Evolutionary conservation across 2,888 invertebrate genomes (phyloP).

Genomic region (Calameuta filiformis): DNA sequence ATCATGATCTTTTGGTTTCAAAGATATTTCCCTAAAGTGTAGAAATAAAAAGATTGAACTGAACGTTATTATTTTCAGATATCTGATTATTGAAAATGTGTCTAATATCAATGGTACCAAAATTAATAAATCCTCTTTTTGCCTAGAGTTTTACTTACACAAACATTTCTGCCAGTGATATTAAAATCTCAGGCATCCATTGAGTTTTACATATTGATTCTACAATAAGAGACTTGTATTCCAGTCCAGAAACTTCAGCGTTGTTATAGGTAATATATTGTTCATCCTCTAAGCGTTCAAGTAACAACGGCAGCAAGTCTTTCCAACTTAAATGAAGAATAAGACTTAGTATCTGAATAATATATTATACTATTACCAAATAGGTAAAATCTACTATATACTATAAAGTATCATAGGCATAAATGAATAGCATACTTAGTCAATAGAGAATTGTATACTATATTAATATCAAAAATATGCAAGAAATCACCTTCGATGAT

Average conservation of each 20-base stretch:
- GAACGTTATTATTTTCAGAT: background rate
- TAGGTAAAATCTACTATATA: background rate
- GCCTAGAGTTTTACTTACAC: conserved; percentile 65
- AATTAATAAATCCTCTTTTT: background rate
- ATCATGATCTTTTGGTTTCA: conserved; percentile 71
- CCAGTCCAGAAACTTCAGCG: conserved; percentile 70
- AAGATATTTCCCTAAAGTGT: conserved; percentile 69
- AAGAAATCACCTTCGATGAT: conserved; percentile 65
- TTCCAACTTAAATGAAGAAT: conserved; percentile 71
- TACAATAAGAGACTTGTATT: conserved; percentile 73
- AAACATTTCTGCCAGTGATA: conserved; percentile 76
- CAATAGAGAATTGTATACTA: background rate
- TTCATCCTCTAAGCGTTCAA: conserved; percentile 69
- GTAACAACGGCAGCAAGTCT: conserved; percentile 74
- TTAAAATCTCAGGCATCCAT: conserved; percentile 72
- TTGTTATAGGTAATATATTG: conserved; percentile 71
- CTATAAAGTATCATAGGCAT: background rate
- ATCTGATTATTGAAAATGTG: background rate
- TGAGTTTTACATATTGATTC: conserved; percentile 71
- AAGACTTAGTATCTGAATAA: conserved; percentile 1
- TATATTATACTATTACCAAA: background rate
- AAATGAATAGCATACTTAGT: background rate
- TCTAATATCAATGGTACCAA: background rate
- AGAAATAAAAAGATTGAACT: background rate
- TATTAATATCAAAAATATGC: background rate